These are phyloP conservation scores for Eubasilissa regina DNA, from an alignment of 1,140 invertebrate genomes.

Conservation along the genomic window DNA sequence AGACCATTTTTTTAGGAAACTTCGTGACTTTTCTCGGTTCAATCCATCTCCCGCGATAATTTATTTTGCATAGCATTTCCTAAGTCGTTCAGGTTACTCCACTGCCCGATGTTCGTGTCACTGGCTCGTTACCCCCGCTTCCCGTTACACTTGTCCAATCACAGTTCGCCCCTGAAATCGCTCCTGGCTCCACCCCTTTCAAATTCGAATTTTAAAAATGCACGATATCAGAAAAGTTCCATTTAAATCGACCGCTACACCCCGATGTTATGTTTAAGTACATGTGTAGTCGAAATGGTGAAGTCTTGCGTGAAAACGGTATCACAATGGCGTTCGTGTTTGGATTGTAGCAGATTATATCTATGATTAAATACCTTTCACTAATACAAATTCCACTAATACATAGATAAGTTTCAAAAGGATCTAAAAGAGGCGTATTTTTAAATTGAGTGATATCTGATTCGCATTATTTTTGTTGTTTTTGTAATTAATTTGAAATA, in stretches of 20 bases:
- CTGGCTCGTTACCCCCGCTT: slow-evolving; percentile 51
- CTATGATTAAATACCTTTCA: slow-evolving; percentile 45
- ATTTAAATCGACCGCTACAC: slow-evolving; percentile 39
- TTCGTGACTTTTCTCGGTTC: neutral
- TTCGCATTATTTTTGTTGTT: neutral
- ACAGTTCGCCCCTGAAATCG: slow-evolving; percentile 39
- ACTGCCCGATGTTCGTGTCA: slow-evolving; percentile 46
- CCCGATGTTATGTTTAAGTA: neutral
- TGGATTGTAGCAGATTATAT: slow-evolving; percentile 28
- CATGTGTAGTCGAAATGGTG: slow-evolving; percentile 1
- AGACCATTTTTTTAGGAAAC: neutral
- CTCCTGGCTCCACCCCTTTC: slow-evolving; percentile 51
- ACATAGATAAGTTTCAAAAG: slow-evolving; percentile 20
- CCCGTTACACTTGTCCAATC: slow-evolving; percentile 49
- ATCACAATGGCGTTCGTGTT: slow-evolving; percentile 37
- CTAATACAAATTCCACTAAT: slow-evolving; percentile 44
- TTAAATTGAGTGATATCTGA: slow-evolving; percentile 10
- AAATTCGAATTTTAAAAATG: slow-evolving; percentile 55
- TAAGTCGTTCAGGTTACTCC: slow-evolving; percentile 25
- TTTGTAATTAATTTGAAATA: no score
- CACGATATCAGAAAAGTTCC: slow-evolving; percentile 53
- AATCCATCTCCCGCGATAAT: slow-evolving; percentile 1
- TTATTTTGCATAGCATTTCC: slow-evolving; percentile 33
- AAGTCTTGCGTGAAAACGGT: slow-evolving; percentile 36
- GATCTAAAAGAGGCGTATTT: slow-evolving; percentile 24